Conservation (phyloP, 2,797 vertebrate genomes). For the Pantherophis alleghaniensis region DNA sequence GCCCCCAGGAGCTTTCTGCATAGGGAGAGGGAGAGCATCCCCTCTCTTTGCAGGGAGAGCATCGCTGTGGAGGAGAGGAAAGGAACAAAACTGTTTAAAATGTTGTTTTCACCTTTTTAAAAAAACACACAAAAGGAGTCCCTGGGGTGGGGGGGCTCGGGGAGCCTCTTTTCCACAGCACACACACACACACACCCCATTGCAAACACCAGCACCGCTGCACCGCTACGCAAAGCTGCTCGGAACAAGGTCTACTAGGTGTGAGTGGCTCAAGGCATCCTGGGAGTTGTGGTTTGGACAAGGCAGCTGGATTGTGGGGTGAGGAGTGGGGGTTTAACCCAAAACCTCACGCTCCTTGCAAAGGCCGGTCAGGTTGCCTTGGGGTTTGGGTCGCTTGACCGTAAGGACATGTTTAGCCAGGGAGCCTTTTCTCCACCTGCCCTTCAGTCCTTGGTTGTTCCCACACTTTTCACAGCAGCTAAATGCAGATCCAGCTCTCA, state of each 20-base stretch:
- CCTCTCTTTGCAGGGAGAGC: background rate
- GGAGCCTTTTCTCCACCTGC: background rate
- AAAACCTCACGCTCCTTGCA: background rate
- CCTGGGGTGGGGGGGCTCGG: background rate
- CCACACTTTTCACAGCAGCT: too few relatives aligned
- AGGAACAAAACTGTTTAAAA: too few relatives aligned
- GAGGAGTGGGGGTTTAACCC: background rate
- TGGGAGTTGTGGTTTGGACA: background rate
- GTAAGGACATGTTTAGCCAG: background rate
- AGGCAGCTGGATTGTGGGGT: rapidly evolving
- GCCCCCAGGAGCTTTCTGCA: background rate
- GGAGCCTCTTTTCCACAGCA: background rate
- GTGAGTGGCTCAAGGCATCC: background rate
- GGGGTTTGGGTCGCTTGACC: background rate
- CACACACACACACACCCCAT: background rate
- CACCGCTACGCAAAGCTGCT: background rate
- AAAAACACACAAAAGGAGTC: background rate
- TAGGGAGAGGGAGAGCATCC: too few relatives aligned
- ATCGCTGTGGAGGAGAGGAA: rapidly evolving
- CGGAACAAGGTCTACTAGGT: background rate
- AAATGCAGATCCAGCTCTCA: background rate
- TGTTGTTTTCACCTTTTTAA: too few relatives aligned
- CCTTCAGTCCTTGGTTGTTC: background rate
- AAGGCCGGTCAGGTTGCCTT: background rate
- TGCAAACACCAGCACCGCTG: background rate